These are phyloP conservation scores for Sitta carolinensis DNA, from an alignment of 2,797 vertebrate species.

Conservation along the genomic window DNA sequence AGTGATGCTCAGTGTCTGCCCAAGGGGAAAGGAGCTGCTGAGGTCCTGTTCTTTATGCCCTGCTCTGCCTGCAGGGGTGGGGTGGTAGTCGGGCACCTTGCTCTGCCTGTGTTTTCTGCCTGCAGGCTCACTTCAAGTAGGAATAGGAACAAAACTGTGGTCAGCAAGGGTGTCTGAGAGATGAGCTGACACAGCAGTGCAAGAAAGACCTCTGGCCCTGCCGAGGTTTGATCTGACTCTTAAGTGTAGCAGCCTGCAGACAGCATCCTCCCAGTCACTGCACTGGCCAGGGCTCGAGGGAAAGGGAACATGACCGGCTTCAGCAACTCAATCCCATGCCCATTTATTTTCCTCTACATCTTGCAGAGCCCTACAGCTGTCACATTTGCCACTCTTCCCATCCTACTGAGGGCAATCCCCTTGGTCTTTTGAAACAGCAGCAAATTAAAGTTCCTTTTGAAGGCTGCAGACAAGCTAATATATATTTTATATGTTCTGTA, in stretches of 20 bases:
- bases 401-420: not conserved
- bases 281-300: fast-evolving
- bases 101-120: not conserved
- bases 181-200: not conserved
- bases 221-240: not conserved
- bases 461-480: conserved; percentile 36
- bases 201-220: not conserved
- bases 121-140: not conserved
- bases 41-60: not conserved
- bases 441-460: conserved; percentile 40
- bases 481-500: conserved; percentile 36
- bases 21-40: not conserved
- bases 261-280: not conserved
- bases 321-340: not conserved
- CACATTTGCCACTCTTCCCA: not conserved
- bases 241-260: not conserved
- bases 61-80: not conserved
- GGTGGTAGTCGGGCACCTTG: fast-evolving
- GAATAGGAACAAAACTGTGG: not conserved
- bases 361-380: not conserved
- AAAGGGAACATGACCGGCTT: not conserved
- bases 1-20: not conserved
- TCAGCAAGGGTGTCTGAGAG: not conserved
- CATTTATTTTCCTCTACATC: not conserved
- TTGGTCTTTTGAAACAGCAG: not conserved